Percentiles rank a stretch among this genome's conserved stretches.
phyloP scores from a whole-genome alignment of 2,113 vertebrate genomes.

The Alaudala cheleensis region DNA sequence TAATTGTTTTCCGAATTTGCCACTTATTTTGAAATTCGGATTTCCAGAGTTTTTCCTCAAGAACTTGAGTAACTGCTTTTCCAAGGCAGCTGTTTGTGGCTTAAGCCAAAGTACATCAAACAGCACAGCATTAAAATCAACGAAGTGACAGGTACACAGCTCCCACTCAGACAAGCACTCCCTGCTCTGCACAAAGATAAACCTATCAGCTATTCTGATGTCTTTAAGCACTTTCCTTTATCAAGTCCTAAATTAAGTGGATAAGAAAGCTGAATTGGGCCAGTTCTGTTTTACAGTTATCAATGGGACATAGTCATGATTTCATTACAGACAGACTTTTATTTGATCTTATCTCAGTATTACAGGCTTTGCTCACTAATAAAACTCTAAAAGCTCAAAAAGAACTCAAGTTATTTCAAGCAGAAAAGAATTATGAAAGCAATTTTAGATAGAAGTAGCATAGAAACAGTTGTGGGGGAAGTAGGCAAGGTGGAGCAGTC shows the following conservation, averaged over 20 bases:
- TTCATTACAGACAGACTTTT: slow-evolving; percentile 31
- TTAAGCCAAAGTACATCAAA: neutral
- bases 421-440: slow-evolving; percentile 16
- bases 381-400: slow-evolving; percentile 13
- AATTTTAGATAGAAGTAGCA: neutral
- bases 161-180: neutral
- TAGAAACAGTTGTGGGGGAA: neutral
- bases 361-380: neutral
- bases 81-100: neutral
- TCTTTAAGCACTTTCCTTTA: neutral
- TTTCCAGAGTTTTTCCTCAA: neutral
- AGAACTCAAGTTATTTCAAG: neutral
- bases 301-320: neutral
- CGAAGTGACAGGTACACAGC: accelerated
- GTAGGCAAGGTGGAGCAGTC: neutral
- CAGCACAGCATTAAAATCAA: neutral
- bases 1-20: neutral
- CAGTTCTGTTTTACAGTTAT: slow-evolving; percentile 8
- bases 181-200: neutral
- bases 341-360: slow-evolving; percentile 24
- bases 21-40: neutral
- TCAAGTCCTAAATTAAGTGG: neutral
- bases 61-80: neutral
- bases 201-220: neutral
- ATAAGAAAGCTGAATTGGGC: slow-evolving; percentile 21